Evolutionary conservation across 1,140 invertebrate species (phyloP).

Genomic region (Temnothorax curvispinosus): DNA sequence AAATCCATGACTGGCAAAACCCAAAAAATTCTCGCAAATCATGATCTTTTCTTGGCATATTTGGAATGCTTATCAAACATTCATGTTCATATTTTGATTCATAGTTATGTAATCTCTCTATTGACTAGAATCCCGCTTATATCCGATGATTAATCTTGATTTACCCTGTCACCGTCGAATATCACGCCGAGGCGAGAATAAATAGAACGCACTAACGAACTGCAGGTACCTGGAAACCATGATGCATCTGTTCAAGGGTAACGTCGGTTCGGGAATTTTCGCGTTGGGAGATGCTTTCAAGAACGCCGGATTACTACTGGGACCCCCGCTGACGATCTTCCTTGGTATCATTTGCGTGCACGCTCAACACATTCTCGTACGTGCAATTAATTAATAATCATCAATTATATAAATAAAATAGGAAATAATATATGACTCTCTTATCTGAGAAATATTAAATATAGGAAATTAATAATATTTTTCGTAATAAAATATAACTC

Average conservation of each 20-base stretch:
- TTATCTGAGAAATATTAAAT: neutral
- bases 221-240: constrained; percentile 90
- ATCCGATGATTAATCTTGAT: neutral
- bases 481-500: neutral
- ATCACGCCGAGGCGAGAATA: constrained; percentile 4
- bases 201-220: constrained; percentile 43
- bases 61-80: neutral
- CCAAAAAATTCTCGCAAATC: neutral
- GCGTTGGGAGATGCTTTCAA: constrained; percentile 92
- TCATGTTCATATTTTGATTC: neutral
- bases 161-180: neutral
- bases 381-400: constrained; percentile 69
- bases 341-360: constrained; percentile 91
- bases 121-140: neutral
- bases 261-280: constrained; percentile 91
- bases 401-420: neutral
- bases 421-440: neutral
- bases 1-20: neutral
- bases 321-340: constrained; percentile 88
- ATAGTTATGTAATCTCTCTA: neutral
- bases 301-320: constrained; percentile 90
- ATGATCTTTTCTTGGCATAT: neutral
- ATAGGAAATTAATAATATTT: neutral
- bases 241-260: constrained; percentile 91
- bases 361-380: constrained; percentile 90